These are phyloP conservation scores for Epinephelus malabaricus DNA, from an alignment of 2,797 vertebrate species.

Conservation along the genomic window DNA sequence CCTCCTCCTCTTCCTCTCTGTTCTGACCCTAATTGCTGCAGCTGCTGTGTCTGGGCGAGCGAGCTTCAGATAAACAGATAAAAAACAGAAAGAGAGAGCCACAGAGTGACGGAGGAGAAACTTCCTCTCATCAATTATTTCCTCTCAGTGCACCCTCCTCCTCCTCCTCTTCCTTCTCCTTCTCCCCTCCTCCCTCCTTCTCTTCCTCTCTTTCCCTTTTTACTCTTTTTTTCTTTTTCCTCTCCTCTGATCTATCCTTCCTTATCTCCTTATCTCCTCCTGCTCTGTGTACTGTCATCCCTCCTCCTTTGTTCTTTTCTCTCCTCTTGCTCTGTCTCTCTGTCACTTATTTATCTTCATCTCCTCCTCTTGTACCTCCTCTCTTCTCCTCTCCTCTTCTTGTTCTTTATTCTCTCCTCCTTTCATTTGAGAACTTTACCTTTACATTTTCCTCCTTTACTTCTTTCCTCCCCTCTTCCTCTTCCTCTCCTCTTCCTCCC, in stretches of 20 bases:
- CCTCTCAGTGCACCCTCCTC: slow-evolving; percentile 51
- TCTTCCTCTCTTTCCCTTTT: background rate
- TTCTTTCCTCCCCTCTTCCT: too few relatives aligned
- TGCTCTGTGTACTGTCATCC: too few relatives aligned
- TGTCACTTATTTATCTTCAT: too few relatives aligned
- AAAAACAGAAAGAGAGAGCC: slow-evolving; percentile 29
- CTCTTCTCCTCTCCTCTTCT: too few relatives aligned
- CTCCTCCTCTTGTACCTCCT: too few relatives aligned
- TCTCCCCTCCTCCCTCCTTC: background rate
- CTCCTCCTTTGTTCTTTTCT: background rate
- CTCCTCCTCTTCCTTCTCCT: background rate
- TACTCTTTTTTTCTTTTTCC: too few relatives aligned
- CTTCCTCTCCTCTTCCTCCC: too few relatives aligned
- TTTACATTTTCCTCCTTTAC: too few relatives aligned
- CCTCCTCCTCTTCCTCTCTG: background rate
- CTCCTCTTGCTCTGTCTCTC: too few relatives aligned
- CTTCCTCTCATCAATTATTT: slow-evolving; percentile 72
- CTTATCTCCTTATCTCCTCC: too few relatives aligned
- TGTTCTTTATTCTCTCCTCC: too few relatives aligned
- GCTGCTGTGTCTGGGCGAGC: slow-evolving; percentile 51
- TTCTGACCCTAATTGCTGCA: slow-evolving; percentile 58
- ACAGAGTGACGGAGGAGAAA: slow-evolving; percentile 42
- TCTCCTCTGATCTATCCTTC: background rate
- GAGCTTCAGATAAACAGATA: slow-evolving; percentile 52
- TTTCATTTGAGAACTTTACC: too few relatives aligned